Percentiles rank a stretch among this genome's conserved stretches.
Evolutionary conservation across 2,797 vertebrate genomes (phyloP).

Genomic region (Sebastes diploproa): DNA sequence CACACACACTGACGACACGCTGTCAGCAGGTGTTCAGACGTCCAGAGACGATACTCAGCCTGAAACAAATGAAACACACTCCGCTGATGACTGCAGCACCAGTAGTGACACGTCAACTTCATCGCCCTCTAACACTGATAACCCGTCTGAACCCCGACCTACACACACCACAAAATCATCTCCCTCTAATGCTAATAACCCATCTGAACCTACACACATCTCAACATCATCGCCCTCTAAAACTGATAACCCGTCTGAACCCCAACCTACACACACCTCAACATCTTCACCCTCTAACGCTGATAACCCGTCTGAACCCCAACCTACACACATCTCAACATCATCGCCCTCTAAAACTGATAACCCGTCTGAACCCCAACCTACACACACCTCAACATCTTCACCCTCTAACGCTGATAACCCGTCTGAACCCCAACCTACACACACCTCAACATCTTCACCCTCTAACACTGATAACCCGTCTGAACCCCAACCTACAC

Average conservation of each 20-base stretch:
- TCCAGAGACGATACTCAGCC: neutral
- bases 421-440: neutral
- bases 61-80: neutral
- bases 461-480: neutral
- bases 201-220: neutral
- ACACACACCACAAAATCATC: neutral
- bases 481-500: neutral
- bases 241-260: too few species aligned
- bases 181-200: fast-evolving
- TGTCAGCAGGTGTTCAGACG: neutral
- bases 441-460: fast-evolving
- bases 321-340: too few species aligned
- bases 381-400: too few species aligned
- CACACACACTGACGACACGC: neutral
- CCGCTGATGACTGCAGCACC: neutral
- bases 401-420: too few species aligned
- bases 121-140: fast-evolving
- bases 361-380: too few species aligned
- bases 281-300: too few species aligned
- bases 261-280: too few species aligned
- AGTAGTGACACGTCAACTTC: neutral
- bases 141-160: neutral
- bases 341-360: too few species aligned
- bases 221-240: fast-evolving
- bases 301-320: too few species aligned